Evolutionary conservation across 2,113 vertebrate genomes (phyloP).

Genomic region (Otolemur garnettii): DNA sequence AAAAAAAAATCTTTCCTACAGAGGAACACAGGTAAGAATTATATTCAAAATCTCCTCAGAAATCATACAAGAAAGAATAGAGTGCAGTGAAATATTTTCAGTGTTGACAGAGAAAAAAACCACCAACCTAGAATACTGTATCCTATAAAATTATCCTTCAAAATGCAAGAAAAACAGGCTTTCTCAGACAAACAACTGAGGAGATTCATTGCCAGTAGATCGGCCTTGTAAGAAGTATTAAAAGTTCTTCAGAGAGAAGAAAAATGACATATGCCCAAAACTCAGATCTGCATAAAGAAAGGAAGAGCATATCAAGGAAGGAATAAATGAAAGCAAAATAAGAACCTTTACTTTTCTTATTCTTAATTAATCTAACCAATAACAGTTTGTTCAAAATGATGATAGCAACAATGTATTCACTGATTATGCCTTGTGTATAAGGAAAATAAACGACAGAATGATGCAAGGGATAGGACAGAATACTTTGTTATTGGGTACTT

Average conservation of each 20-base stretch:
- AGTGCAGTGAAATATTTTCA: neutral
- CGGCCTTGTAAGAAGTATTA: neutral
- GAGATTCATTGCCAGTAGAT: neutral
- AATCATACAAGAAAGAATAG: neutral
- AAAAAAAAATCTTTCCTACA: neutral
- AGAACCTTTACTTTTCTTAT: slow-evolving; percentile 3
- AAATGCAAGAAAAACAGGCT: neutral
- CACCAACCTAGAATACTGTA: neutral
- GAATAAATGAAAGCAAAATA: neutral
- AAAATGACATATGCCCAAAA: neutral
- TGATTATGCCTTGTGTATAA: neutral
- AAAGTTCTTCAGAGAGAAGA: neutral
- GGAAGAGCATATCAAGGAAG: neutral
- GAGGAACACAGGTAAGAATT: neutral
- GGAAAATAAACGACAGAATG: neutral
- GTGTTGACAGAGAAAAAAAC: neutral
- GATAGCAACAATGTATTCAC: neutral
- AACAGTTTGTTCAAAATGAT: slow-evolving; percentile 17
- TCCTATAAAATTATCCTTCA: neutral
- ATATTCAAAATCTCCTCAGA: neutral
- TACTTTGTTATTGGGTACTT: neutral
- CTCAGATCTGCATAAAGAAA: neutral
- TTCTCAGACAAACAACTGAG: neutral
- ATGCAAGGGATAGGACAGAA: neutral
- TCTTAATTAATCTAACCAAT: neutral